phyloP scores from a whole-genome alignment of 2,888 invertebrate species.

The Rhodophaea formosa region DNA sequence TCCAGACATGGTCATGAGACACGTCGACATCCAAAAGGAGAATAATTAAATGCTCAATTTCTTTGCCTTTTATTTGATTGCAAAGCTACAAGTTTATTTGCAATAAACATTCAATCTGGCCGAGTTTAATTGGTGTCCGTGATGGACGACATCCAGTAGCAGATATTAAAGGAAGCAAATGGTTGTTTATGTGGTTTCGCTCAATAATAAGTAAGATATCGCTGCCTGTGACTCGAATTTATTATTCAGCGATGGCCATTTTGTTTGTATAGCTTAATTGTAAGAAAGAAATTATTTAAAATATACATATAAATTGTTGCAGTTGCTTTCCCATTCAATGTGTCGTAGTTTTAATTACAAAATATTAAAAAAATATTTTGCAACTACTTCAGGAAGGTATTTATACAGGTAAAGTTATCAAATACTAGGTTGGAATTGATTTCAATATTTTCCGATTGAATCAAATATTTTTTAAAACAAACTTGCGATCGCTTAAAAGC shows the following conservation, averaged over 20 bases:
- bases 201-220: slow-evolving; percentile 8
- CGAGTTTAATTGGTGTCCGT: background rate
- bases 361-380: too few relatives aligned
- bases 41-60: background rate
- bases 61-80: background rate
- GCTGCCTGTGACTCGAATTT: background rate
- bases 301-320: too few relatives aligned
- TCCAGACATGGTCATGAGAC: background rate
- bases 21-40: background rate
- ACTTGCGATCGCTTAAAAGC: too few relatives aligned
- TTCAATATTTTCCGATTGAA: too few relatives aligned
- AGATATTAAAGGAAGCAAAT: slow-evolving; percentile 7
- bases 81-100: slow-evolving; percentile 1
- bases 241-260: background rate
- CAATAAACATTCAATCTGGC: slow-evolving; percentile 5
- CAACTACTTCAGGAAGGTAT: too few relatives aligned
- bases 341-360: too few relatives aligned
- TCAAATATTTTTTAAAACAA: too few relatives aligned
- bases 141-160: background rate
- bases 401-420: too few relatives aligned
- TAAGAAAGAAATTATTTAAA: background rate
- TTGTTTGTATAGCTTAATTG: background rate
- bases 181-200: slow-evolving; percentile 5
- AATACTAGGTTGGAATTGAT: too few relatives aligned
- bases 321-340: too few relatives aligned